Percentiles rank a stretch among this genome's conserved stretches.
Conservation (phyloP, 2,797 vertebrate species). For the Atherinosoma microstoma region DNA sequence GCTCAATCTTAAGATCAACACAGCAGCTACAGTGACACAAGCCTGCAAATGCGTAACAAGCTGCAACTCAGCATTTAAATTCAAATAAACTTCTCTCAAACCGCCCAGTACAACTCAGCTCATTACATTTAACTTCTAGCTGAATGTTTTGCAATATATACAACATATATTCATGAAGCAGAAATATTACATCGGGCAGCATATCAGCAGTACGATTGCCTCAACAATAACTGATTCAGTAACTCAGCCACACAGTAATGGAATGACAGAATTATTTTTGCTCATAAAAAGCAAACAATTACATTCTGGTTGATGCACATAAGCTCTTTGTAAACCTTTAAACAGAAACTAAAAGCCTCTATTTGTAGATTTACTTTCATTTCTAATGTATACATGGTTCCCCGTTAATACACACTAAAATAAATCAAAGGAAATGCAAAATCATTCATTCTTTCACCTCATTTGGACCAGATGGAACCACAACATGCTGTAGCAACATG, state of each 20-base stretch:
- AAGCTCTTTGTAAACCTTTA: conserved; percentile 31
- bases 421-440: not conserved
- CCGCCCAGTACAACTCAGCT: conserved; percentile 1
- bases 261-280: conserved; percentile 40
- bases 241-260: conserved; percentile 17
- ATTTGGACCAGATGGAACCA: not conserved
- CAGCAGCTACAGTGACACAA: conserved; percentile 22
- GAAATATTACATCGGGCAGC: conserved; percentile 50
- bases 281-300: conserved; percentile 48
- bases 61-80: conserved; percentile 44
- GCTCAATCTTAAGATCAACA: not conserved
- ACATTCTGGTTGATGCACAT: conserved; percentile 4
- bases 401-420: not conserved
- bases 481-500: not conserved
- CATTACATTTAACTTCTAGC: conserved; percentile 35
- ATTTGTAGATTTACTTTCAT: not conserved
- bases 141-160: conserved; percentile 56
- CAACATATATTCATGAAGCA: conserved; percentile 50
- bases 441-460: not conserved
- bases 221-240: conserved; percentile 10
- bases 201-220: conserved; percentile 32
- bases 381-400: not conserved
- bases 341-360: not conserved
- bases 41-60: conserved; percentile 58
- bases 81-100: conserved; percentile 24